Evolutionary conservation across 2,113 vertebrate genomes (phyloP), one percentile per base, ranked within the genome.

Genomic region (Thamnophis sirtalis): DNA sequence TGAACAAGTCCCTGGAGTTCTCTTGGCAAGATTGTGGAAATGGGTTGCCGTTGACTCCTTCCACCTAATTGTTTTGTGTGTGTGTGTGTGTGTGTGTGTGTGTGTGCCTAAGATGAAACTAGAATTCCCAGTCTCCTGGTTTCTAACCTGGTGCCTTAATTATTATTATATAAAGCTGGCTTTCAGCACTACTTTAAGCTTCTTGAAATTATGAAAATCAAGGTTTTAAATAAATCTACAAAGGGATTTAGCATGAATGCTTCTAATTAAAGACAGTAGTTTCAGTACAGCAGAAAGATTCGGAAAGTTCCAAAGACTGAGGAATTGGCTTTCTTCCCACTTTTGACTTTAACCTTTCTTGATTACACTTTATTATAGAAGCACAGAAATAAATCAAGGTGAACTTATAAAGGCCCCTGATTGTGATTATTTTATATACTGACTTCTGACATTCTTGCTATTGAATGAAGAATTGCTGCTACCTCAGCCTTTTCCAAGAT

Each of bases 201-300:
- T 96, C 91, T 95, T 88, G 96, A 95, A 96, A 80, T 22, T 68
- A 86, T 55, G 63, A 84, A 95, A 96, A 96, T 33, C 60, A 93
- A 26, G 7, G 17, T 58, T 94, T 96, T 95, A 94, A 85, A 93
- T 96, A 95, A 94, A 94, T 88, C 84, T 95, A 96, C 94, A 95
- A 96, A 96, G 93, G 92, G 90, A 92, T 94, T 68, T 95, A 86
- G 53, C 94, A 92, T 91, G 90, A 96, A 91, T 94, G 92, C 93
- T 96, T 93, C 89, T 96, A 96, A 96, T 96, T 94, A 96, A 93
- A 92, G 86, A 56, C 24, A 90, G 86, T 90, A 92, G 95, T 91
- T 94, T 95, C 93, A 95, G 95, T 95, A 95, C 80, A 60, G 88
- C 92, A 93, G 91, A 51, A 95, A 94, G 92, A 93, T 84, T 91